Evolutionary conservation across 1,140 invertebrate species (phyloP), one percentile per base, ranked within the genome.

Genomic region (Acromyrmex echinatior): DNA sequence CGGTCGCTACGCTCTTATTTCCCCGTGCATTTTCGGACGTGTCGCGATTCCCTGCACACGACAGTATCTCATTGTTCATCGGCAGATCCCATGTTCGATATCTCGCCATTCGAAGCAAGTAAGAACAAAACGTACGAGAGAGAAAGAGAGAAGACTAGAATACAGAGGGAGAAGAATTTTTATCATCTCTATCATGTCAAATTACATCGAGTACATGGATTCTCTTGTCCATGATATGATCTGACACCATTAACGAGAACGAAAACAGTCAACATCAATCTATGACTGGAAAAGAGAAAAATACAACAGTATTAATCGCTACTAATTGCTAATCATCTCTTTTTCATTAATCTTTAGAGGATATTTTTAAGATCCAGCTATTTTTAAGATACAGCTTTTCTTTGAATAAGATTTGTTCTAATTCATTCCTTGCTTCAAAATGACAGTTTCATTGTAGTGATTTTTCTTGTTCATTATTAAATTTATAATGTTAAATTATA

Each of bases 11-110:
- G 70, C 56, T 84, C 80, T 84, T 84, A 74, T 84, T 70, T 81
- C 25, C 21, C 53, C 35, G 80, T 62, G 70, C 80, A 74, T 62
- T 74, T 84, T 74, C 80, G 80, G 70, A 74, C 25, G 56, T 84
- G 80, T 84, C 56, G n/a, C 80, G 68, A 62, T 74, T 84, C 25
- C 35, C 70, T 84, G 80, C 56, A 14, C 70, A 12, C 80, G 80
- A 74, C 80, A 84, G 80, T 62, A 82, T 74, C 80, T 84, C 70
- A 56, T 74, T 74, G 56, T 49, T 74, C 70, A 74, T 84, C 80
- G 80, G 28, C 39, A 58, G 78, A 70, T 81, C n/a, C 31, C 65
- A 4, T 49, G 18, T 71, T 62, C 80, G 80, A 74, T 74, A 76
- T 51, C 39, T 49, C 68, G 35, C 53, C 68, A 39, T 82, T 39